Evolutionary conservation across 2,888 invertebrate genomes (phyloP).

Genomic region (Drosophila ezoana): DNA sequence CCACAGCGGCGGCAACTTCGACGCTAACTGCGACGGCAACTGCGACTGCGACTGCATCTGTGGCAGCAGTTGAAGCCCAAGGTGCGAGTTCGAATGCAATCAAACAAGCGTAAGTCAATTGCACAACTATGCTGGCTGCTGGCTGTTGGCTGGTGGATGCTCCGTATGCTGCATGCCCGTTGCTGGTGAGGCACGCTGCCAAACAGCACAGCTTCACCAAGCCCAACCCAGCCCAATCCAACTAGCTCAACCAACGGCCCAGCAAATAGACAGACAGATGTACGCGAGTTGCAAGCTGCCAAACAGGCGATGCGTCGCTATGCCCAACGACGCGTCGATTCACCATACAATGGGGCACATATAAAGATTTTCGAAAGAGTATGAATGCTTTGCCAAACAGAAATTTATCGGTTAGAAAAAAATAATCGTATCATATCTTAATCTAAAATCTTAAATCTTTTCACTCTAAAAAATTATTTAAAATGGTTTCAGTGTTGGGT

Average conservation of each 20-base stretch:
- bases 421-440: too few relatives aligned
- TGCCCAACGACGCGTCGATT: conserved; percentile 42
- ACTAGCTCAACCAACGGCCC: conserved; percentile 32
- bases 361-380: background rate
- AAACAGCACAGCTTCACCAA: conserved; percentile 6
- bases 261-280: conserved; percentile 72
- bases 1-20: background rate
- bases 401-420: background rate
- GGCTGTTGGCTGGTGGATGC: conserved; percentile 37
- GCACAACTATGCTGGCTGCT: conserved; percentile 58
- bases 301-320: conserved; percentile 56
- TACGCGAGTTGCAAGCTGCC: conserved; percentile 66
- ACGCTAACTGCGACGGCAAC: conserved; percentile 13
- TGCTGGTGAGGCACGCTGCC: conserved; percentile 32
- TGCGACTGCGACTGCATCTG: conserved; percentile 28
- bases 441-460: too few relatives aligned
- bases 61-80: conserved; percentile 54
- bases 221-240: conserved; percentile 20
- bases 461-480: too few relatives aligned
- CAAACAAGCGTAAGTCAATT: conserved; percentile 77
- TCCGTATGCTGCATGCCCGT: conserved; percentile 24
- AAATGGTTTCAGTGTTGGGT: too few relatives aligned
- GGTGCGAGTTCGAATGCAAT: conserved; percentile 80
- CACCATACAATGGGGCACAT: conserved; percentile 38
- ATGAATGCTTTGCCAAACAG: background rate